Percentiles rank a stretch among this genome's conserved stretches.
Conservation (phyloP, 2,888 invertebrate genomes). For the Acanthococcus lagerstroemiae region DNA sequence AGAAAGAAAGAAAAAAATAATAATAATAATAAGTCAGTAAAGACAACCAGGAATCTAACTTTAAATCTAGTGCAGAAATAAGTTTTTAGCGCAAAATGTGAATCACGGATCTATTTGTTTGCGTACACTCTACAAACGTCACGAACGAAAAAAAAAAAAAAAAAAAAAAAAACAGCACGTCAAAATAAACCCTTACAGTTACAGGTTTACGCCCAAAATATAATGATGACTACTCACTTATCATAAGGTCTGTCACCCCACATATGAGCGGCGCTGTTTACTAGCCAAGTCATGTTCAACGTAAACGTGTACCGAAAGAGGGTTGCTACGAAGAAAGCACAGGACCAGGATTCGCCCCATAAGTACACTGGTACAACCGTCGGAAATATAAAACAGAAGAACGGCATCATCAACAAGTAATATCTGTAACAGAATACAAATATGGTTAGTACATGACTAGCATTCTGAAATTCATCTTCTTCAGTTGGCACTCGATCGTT, state of each 20-base stretch:
- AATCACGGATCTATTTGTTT: background rate
- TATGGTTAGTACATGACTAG: background rate
- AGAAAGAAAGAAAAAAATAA: too few relatives aligned
- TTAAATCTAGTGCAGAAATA: too few relatives aligned
- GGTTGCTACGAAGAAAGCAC: slow-evolving; percentile 58
- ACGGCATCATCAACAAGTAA: slow-evolving; percentile 62
- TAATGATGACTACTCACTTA: slow-evolving; percentile 42
- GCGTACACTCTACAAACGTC: background rate
- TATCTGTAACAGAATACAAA: slow-evolving; percentile 46
- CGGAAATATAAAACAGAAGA: slow-evolving; percentile 67
- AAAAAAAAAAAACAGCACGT: too few relatives aligned
- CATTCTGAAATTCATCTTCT: background rate
- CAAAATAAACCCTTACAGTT: background rate
- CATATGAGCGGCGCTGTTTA: slow-evolving; percentile 81
- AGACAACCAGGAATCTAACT: too few relatives aligned
- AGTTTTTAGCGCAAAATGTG: too few relatives aligned
- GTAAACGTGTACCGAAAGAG: slow-evolving; percentile 69
- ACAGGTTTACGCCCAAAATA: background rate
- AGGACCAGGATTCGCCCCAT: slow-evolving; percentile 64
- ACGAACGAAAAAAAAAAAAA: background rate
- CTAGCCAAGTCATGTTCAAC: slow-evolving; percentile 80
- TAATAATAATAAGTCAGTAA: too few relatives aligned
- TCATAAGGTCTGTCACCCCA: slow-evolving; percentile 69
- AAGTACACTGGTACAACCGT: slow-evolving; percentile 61
- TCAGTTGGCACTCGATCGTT: background rate